phyloP scores from a whole-genome alignment of 2,113 vertebrate genomes.

The Labrus mixtus region DNA sequence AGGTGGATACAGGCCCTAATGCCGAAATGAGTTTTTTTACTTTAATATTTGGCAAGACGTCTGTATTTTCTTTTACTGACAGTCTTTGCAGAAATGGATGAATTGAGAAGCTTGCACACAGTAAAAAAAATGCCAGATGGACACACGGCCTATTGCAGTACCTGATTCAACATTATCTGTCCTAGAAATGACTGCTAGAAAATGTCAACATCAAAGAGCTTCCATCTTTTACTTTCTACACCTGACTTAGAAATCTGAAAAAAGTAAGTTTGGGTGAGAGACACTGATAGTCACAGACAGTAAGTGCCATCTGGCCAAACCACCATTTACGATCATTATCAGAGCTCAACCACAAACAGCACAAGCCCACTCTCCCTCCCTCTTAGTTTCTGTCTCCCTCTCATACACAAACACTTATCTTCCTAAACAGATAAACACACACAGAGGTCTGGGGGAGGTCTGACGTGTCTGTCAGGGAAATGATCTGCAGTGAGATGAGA shows the following conservation, averaged over 20 bases:
- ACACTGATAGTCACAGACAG: conserved; percentile 52
- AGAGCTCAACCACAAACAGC: conserved; percentile 53
- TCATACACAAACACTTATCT: not conserved
- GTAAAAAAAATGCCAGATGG: too few relatives aligned
- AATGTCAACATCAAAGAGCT: not conserved
- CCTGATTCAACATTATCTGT: not conserved
- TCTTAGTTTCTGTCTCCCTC: conserved; percentile 4
- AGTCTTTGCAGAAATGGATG: too few relatives aligned
- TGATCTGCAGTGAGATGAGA: conserved; percentile 57
- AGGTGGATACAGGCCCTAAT: too few relatives aligned
- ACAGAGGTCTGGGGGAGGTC: conserved; percentile 58
- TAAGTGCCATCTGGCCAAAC: conserved; percentile 64
- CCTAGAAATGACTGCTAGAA: too few relatives aligned
- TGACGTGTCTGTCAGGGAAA: conserved; percentile 62
- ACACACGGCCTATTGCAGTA: too few relatives aligned
- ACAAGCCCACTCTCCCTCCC: conserved; percentile 8
- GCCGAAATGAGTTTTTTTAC: too few relatives aligned
- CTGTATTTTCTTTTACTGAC: too few relatives aligned
- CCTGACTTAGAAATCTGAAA: not conserved
- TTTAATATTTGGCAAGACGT: too few relatives aligned
- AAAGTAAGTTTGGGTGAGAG: not conserved
- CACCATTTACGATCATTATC: conserved; percentile 65
- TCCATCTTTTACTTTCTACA: conserved; percentile 10
- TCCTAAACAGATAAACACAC: conserved; percentile 1
- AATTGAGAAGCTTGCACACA: too few relatives aligned